Base-by-base conservation (phyloP, 2,113 vertebrate genomes). In the Chunga burmeisteri region DNA sequence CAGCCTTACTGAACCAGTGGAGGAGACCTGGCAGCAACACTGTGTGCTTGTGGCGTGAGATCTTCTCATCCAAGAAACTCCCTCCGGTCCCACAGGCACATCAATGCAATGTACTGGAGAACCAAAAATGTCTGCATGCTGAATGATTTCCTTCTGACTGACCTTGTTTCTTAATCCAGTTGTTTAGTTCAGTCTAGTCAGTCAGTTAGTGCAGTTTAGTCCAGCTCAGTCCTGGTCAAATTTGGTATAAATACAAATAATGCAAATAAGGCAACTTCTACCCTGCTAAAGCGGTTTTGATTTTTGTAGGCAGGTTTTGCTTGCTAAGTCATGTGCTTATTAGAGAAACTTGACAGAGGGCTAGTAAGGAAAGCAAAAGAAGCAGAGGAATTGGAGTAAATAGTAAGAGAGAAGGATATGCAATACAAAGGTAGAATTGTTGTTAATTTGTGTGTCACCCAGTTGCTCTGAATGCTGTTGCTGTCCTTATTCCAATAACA, bases 1-100 rank as follows among this genome's bases (percentile, higher is more conserved):
- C 97, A 96, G 90, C 73, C 46, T 53, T 73, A 77, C 71, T 85
- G 93, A 91, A 93, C 34, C 88, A 86, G 59, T 81, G 94, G 79
- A 93, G 94, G 87, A 95, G 94, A 84, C 40, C 96, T 97, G 96
- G 97, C 95, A 96, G 86, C 92, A 86, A 91, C 67, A 47, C 27
- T 62, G 8, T 68, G 61, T 84, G 4, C 85, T 96, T 96, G 97
- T 86, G 90, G 92, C 27, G 52, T 92, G 92, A 94, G 90, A 92
- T 62, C 79, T 70, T 42, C 78, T 84, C 9, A 6, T 92, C 90
- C 93, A 96, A 88, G 77, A 96, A 97, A 96, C 93, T 97, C 95
- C 88, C 94, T 86, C 59, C 4, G 30, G 65, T 96, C 96, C 93
- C 94, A 79, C 88, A 95, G 92, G 94, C 94, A 40, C 92, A 93